These are phyloP conservation scores for Barypeithes pellucidus DNA, from an alignment of 2,888 invertebrate genomes.

Conservation along the genomic window DNA sequence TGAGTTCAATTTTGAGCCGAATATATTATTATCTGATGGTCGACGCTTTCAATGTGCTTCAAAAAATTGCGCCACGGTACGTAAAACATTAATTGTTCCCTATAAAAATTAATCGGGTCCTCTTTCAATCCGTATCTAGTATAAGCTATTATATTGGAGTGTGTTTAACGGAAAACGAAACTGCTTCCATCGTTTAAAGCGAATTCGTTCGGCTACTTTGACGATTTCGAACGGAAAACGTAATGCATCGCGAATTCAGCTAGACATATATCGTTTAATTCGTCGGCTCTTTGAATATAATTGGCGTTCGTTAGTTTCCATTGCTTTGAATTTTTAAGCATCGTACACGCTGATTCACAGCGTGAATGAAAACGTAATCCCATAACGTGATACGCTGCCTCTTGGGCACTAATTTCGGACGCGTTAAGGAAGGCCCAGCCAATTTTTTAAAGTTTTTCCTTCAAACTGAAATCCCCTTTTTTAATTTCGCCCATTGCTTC, in stretches of 20 bases:
- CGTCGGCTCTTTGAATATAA: constrained; percentile 29
- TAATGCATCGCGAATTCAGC: constrained; percentile 36
- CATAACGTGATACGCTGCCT: constrained; percentile 33
- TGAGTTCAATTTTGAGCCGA: neutral
- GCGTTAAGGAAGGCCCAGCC: constrained; percentile 28
- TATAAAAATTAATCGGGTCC: constrained; percentile 33
- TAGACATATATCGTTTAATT: constrained; percentile 20
- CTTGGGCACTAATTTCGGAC: constrained; percentile 33
- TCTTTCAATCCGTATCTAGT: constrained; percentile 15
- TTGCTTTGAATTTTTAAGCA: constrained; percentile 19
- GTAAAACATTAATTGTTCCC: constrained; percentile 43
- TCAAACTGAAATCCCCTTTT: constrained; percentile 24
- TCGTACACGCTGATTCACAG: constrained; percentile 18
- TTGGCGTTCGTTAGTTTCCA: constrained; percentile 2
- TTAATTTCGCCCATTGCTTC: constrained; percentile 28
- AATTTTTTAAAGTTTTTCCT: constrained; percentile 24
- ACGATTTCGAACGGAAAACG: neutral
- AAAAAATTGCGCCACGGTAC: constrained; percentile 19
- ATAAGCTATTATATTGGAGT: constrained; percentile 17
- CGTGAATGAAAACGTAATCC: constrained; percentile 27
- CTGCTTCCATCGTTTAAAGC: constrained; percentile 23
- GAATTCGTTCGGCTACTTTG: neutral
- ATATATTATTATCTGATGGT: constrained; percentile 11
- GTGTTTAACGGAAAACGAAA: neutral
- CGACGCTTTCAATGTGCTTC: constrained; percentile 32